A percentile compares a stretch with the other conserved stretches of the same genome.
These are phyloP conservation scores for Venustaconcha ellipsiformis DNA, from an alignment of 1,140 invertebrate species.

Conservation along the genomic window DNA sequence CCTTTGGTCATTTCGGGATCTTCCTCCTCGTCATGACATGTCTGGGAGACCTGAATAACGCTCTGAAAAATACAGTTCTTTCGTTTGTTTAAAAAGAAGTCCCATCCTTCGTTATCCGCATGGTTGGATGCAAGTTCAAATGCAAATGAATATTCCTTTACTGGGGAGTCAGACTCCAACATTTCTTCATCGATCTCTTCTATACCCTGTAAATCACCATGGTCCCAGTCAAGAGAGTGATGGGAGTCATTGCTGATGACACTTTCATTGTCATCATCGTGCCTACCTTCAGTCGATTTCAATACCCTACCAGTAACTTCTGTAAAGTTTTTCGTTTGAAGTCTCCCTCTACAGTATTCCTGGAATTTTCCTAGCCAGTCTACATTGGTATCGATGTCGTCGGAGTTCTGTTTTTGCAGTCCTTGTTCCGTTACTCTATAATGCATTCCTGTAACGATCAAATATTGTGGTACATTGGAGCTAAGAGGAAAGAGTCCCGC, in stretches of 20 bases:
- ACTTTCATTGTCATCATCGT: conserved; percentile 42
- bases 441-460: conserved; percentile 48
- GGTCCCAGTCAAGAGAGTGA: conserved; percentile 43
- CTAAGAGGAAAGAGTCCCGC: conserved; percentile 41
- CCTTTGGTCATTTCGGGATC: conserved; percentile 12
- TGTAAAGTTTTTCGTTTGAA: conserved; percentile 53
- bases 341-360: conserved; percentile 55
- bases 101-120: conserved; percentile 58
- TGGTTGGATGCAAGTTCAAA: conserved; percentile 59
- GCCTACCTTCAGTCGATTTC: conserved; percentile 26
- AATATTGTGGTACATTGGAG: conserved; percentile 40
- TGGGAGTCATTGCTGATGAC: conserved; percentile 21
- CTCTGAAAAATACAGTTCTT: conserved; percentile 54
- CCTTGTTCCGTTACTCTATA: conserved; percentile 36
- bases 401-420: conserved; percentile 31
- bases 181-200: conserved; percentile 36
- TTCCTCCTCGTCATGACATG: conserved; percentile 13
- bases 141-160: conserved; percentile 56
- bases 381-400: conserved; percentile 39
- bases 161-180: conserved; percentile 44
- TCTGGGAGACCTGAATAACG: conserved; percentile 48
- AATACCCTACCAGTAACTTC: conserved; percentile 33
- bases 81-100: conserved; percentile 57
- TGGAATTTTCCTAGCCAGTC: conserved; percentile 61
- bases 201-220: conserved; percentile 46